phyloP scores from a whole-genome alignment of 2,888 invertebrate genomes.

The Tenthredo livida region DNA sequence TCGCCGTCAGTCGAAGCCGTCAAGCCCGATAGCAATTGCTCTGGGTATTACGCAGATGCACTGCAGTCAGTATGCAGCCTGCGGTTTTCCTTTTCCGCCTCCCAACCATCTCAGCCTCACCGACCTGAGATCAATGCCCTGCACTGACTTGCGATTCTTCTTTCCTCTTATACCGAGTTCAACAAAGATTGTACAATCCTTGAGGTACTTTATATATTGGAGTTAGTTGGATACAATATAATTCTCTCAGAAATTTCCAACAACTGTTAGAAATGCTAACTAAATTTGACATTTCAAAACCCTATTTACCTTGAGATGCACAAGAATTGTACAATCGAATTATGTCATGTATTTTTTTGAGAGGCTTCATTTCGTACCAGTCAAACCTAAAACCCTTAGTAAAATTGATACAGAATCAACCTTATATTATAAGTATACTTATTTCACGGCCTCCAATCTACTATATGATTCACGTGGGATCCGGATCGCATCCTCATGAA shows the following conservation, averaged over 20 bases:
- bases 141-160: neutral
- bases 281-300: neutral
- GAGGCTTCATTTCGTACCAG: neutral
- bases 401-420: neutral
- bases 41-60: neutral
- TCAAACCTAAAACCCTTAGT: neutral
- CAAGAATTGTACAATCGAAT: neutral
- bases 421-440: neutral
- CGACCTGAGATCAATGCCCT: neutral
- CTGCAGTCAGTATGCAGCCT: neutral
- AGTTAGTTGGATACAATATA: neutral
- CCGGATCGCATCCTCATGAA: neutral
- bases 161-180: neutral
- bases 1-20: neutral
- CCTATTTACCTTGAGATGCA: neutral
- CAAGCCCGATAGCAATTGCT: neutral
- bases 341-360: neutral
- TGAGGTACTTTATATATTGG: neutral
- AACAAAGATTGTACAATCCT: neutral
- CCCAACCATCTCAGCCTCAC: neutral
- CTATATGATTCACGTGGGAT: neutral
- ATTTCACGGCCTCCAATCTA: neutral
- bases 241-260: neutral
- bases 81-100: neutral
- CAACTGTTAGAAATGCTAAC: neutral